A percentile compares a stretch with the other conserved stretches of the same genome.
These are phyloP conservation scores for Catagonus wagneri DNA, from an alignment of 2,113 vertebrate species.

Conservation along the genomic window DNA sequence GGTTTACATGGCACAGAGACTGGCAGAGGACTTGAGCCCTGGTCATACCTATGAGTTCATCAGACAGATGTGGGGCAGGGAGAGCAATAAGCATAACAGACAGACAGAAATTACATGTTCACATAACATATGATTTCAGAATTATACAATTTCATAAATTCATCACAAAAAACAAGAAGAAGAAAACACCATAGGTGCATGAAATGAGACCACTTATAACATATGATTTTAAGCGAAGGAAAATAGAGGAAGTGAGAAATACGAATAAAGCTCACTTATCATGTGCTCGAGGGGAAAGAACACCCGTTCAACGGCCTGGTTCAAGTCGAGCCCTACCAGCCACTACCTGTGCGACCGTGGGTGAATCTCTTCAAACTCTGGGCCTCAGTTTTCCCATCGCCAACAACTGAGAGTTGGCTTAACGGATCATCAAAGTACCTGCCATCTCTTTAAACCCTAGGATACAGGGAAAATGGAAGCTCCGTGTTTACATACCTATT, in stretches of 20 bases:
- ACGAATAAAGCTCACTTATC: conserved; percentile 12
- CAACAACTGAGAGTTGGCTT: not conserved
- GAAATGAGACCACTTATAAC: not conserved
- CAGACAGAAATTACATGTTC: not conserved
- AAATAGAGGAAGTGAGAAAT: not conserved
- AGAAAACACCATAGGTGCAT: conserved; percentile 19
- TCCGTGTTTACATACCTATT: not conserved
- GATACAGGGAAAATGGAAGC: conserved; percentile 35
- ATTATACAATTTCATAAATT: conserved; percentile 9
- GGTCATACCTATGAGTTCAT: not conserved
- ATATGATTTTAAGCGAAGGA: conserved; percentile 15
- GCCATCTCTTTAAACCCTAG: not conserved
- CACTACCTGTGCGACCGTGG: not conserved
- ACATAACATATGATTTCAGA: conserved; percentile 2
- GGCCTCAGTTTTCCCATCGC: not conserved
- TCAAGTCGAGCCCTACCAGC: not conserved
- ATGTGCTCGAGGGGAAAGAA: conserved; percentile 50
- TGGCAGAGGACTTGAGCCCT: not conserved
- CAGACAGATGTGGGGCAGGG: not conserved
- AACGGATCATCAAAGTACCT: not conserved
- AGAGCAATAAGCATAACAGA: not conserved
- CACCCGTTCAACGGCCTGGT: not conserved
- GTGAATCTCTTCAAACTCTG: conserved; percentile 12
- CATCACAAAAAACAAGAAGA: conserved; percentile 22
- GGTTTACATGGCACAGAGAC: not conserved